phyloP scores from a whole-genome alignment of 2,888 invertebrate species.

The Acanthococcus lagerstroemiae region DNA sequence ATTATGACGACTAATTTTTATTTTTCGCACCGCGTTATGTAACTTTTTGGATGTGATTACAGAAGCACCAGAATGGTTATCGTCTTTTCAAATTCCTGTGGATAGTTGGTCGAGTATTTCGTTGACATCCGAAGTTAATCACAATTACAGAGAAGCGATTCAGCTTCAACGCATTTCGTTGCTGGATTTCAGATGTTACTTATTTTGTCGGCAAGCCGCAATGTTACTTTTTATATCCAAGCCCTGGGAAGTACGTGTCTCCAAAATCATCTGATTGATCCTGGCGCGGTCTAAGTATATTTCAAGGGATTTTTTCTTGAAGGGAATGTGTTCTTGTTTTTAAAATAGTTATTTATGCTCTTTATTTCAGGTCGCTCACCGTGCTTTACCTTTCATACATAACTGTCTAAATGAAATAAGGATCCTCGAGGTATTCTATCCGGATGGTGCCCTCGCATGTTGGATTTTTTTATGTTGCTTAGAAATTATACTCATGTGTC shows the following conservation, averaged over 20 bases:
- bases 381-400: slow-evolving; percentile 81
- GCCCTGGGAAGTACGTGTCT: slow-evolving; percentile 63
- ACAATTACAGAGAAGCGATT: slow-evolving; percentile 47
- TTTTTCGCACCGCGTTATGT: too few species aligned
- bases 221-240: slow-evolving; percentile 62
- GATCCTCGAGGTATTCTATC: slow-evolving; percentile 65
- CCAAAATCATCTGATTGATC: neutral
- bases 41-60: too few species aligned
- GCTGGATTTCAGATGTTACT: slow-evolving; percentile 83
- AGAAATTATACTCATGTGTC: slow-evolving; percentile 76
- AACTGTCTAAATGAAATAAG: slow-evolving; percentile 76
- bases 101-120: slow-evolving; percentile 76
- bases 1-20: neutral
- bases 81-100: slow-evolving; percentile 65
- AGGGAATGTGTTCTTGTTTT: neutral
- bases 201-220: slow-evolving; percentile 85
- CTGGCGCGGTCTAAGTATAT: neutral
- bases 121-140: slow-evolving; percentile 52
- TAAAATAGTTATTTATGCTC: neutral
- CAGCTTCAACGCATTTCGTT: slow-evolving; percentile 49
- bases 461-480: slow-evolving; percentile 84
- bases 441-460: slow-evolving; percentile 75
- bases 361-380: slow-evolving; percentile 60
- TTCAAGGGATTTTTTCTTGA: neutral
- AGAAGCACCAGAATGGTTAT: slow-evolving; percentile 78